Base-by-base conservation (phyloP, 2,113 vertebrate species). In the Chaenogobius annularis region DNA sequence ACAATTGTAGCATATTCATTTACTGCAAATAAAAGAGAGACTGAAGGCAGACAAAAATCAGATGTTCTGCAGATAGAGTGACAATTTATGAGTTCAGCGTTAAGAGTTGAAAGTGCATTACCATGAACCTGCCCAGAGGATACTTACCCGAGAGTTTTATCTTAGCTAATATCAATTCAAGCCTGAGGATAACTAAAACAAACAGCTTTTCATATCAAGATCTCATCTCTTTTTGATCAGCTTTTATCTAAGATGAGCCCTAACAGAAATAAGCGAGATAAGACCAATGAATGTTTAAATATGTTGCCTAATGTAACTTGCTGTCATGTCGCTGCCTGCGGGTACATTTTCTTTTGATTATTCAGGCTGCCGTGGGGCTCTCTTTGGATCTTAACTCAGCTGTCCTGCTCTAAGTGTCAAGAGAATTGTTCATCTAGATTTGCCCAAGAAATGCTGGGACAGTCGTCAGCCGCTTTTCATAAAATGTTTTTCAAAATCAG, bases 1-100 rank as follows among this genome's bases (percentile, higher is more conserved):
- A 87, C 78, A 82, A 74, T 65, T 61, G 56, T 7, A n/a, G 73
- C 66, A 55, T 55, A 76, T 79, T 77, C 81, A 69, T 75, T 78
- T 81, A 58, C 70, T 61, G 72, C 48, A 65, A 66, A 74, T 46
- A 55, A 59, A 46, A 54, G 61, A 23, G 14, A 48, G 54, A 68
- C 15, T 66, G 3, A 67, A 46, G 46, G 26, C 1, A n/a, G 50
- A 22, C 66, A 81, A 74, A 66, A 80, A 76, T 78, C 78, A 80
- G 48, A 43, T 37, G 70, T 55, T 66, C 68, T 50, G 14, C 44
- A 31, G 15, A 66, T 54, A 35, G 31, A 8, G 17, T 9, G 19
- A 52, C 58, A 66, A 46, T 59, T 75, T 78, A 59, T 26, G 66
- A 72, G 10, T n/a, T n/a, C n/a, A n/a, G n/a, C n/a, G n/a, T n/a